These are phyloP conservation scores for Asarcornis scutulata DNA, from an alignment of 2,113 vertebrate species.

Conservation along the genomic window DNA sequence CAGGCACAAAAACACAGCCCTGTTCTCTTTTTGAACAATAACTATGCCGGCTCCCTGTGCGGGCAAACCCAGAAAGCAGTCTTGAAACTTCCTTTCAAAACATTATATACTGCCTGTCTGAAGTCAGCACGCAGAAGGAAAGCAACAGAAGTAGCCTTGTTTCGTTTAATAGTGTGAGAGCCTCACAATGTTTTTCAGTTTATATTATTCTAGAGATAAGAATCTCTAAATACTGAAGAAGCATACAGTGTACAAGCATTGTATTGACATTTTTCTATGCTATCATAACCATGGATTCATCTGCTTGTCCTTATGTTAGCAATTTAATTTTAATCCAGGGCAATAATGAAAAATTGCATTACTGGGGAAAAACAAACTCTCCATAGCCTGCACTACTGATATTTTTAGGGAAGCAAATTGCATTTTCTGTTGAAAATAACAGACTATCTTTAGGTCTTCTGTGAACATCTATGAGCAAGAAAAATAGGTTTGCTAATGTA, in stretches of 20 bases:
- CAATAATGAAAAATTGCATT: slow-evolving; percentile 66
- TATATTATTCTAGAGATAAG: slow-evolving; percentile 57
- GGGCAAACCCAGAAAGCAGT: slow-evolving; percentile 22
- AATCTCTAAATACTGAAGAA: slow-evolving; percentile 47
- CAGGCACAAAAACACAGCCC: slow-evolving; percentile 7
- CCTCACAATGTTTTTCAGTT: slow-evolving; percentile 2
- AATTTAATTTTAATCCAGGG: slow-evolving; percentile 72
- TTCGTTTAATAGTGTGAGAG: background rate
- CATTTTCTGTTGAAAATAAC: slow-evolving; percentile 61
- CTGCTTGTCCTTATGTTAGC: slow-evolving; percentile 58
- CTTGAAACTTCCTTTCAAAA: slow-evolving; percentile 49
- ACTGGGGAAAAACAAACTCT: slow-evolving; percentile 15
- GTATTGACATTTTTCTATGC: slow-evolving; percentile 43
- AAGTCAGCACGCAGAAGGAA: background rate
- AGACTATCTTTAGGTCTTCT: slow-evolving; percentile 46
- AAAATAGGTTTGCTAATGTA: slow-evolving; percentile 37
- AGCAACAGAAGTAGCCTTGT: background rate
- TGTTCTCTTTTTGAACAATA: slow-evolving; percentile 45
- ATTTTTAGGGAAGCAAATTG: slow-evolving; percentile 63
- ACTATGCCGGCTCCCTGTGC: background rate
- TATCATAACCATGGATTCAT: slow-evolving; percentile 62
- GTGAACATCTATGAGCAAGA: slow-evolving; percentile 23
- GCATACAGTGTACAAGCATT: background rate
- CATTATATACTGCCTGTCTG: background rate
- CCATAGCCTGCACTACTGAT: slow-evolving; percentile 34